These are phyloP conservation scores for Tamias sibiricus DNA, from an alignment of 2,113 vertebrate genomes.

Conservation along the genomic window DNA sequence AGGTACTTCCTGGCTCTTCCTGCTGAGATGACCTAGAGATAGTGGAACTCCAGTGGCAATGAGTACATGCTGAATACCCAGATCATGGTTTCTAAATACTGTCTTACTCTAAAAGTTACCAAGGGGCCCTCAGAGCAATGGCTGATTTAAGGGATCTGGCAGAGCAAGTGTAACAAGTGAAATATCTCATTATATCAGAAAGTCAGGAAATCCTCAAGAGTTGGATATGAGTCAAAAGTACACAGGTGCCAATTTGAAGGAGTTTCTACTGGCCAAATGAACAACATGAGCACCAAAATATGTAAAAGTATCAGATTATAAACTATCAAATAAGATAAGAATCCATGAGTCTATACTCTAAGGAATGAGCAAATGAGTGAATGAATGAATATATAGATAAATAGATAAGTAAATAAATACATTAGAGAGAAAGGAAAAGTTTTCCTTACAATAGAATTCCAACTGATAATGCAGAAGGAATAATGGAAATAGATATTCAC, in stretches of 20 bases:
- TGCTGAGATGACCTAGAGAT: neutral
- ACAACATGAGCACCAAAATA: neutral
- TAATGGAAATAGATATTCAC: neutral
- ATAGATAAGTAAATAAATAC: neutral
- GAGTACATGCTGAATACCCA: neutral
- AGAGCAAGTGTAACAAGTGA: neutral
- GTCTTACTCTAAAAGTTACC: neutral
- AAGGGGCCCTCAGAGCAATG: neutral
- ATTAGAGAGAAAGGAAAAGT: neutral
- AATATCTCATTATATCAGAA: neutral
- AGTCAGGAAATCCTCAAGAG: neutral
- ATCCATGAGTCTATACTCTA: neutral
- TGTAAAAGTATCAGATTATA: neutral
- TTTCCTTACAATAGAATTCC: neutral
- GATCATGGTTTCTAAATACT: conserved; percentile 14
- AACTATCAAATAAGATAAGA: neutral
- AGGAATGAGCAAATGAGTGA: neutral
- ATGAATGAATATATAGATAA: neutral
- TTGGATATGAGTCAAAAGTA: neutral
- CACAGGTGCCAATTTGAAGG: neutral
- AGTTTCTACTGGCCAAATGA: neutral
- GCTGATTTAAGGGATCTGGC: neutral
- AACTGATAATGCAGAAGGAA: neutral
- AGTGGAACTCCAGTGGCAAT: neutral
- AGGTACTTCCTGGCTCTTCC: neutral